Evolutionary conservation across 2,888 invertebrate genomes (phyloP).

Genomic region (Sipha maydis): DNA sequence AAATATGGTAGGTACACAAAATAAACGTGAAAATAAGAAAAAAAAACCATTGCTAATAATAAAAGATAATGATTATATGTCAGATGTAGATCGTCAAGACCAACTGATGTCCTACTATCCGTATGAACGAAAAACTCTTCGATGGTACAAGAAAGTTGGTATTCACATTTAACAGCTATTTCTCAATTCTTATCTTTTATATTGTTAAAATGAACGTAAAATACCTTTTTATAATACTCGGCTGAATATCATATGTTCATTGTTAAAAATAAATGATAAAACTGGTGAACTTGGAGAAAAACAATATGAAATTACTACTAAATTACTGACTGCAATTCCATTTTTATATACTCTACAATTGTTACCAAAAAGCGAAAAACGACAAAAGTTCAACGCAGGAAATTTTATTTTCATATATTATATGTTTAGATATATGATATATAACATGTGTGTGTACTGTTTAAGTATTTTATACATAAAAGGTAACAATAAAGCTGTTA

Average conservation of each 20-base stretch:
- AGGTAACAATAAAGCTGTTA: slow-evolving; percentile 4
- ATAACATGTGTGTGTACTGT: neutral
- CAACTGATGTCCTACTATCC: neutral
- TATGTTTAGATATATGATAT: too few species aligned
- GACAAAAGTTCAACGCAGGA: slow-evolving; percentile 9
- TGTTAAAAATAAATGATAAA: slow-evolving; percentile 15
- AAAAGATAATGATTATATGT: slow-evolving; percentile 19
- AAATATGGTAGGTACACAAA: neutral
- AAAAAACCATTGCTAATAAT: neutral
- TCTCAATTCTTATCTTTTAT: slow-evolving; percentile 27
- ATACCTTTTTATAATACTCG: slow-evolving; percentile 1
- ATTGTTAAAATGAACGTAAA: slow-evolving; percentile 15
- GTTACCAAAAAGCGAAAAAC: slow-evolving; percentile 29
- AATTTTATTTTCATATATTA: too few species aligned
- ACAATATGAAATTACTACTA: neutral
- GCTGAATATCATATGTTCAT: slow-evolving; percentile 4
- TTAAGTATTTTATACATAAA: too few species aligned
- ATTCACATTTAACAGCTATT: slow-evolving; percentile 11
- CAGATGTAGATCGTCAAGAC: slow-evolving; percentile 13
- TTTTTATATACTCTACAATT: slow-evolving; percentile 14
- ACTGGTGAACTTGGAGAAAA: slow-evolving; percentile 29
- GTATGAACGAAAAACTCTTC: slow-evolving; percentile 26
- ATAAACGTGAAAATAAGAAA: neutral
- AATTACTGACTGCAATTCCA: slow-evolving; percentile 21
- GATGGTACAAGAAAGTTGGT: slow-evolving; percentile 33